Conservation (phyloP, 1,140 invertebrate genomes). For the Drosophila truncata region DNA sequence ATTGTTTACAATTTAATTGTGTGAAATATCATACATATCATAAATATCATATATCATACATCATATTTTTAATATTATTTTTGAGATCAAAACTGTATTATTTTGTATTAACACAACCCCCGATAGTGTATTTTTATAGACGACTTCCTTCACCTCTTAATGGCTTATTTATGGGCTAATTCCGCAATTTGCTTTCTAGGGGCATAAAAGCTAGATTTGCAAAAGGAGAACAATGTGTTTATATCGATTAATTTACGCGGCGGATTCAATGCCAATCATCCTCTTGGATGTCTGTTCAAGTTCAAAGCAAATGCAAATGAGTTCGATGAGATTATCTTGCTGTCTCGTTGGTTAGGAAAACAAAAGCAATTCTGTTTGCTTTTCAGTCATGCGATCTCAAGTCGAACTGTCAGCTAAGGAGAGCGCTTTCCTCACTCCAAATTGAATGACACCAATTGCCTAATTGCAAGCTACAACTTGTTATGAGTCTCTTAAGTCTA, state of each 20-base stretch:
- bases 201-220: conserved; percentile 6
- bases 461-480: conserved; percentile 16
- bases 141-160: conserved; percentile 12
- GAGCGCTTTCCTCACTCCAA: not conserved
- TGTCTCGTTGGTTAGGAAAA: not conserved
- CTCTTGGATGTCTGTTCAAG: not conserved
- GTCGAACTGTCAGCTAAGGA: not conserved
- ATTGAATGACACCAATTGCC: conserved; percentile 24
- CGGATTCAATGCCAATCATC: conserved; percentile 4
- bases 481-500: not conserved
- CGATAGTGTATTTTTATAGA: not conserved
- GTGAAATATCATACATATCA: not conserved
- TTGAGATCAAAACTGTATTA: not conserved
- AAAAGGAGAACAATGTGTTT: conserved; percentile 1
- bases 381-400: conserved; percentile 5
- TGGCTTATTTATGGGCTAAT: conserved; percentile 58
- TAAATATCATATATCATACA: no score
- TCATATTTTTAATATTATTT: no score
- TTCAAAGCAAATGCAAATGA: conserved; percentile 9
- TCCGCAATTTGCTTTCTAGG: conserved; percentile 25
- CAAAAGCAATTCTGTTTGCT: not conserved
- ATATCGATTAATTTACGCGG: conserved; percentile 29
- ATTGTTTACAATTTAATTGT: not conserved
- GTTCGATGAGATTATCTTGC: not conserved
- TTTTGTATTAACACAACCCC: no score